Evolutionary conservation across 2,797 vertebrate species (phyloP).

Genomic region (Falco naumanni): DNA sequence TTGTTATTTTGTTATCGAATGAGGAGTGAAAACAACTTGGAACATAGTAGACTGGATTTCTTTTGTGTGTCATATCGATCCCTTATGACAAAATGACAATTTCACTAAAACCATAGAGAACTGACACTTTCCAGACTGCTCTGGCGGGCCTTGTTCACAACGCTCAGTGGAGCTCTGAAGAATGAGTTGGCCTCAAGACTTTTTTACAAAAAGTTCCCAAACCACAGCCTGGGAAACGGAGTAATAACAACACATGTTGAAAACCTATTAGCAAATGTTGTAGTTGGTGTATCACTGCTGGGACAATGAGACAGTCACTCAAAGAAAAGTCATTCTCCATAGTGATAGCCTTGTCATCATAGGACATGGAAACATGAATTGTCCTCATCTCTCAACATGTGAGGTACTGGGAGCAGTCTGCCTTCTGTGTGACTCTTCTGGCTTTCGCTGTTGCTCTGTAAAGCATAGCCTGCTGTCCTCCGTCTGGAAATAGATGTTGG

Average conservation of each 20-base stretch:
- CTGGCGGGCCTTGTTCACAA: neutral
- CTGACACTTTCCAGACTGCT: neutral
- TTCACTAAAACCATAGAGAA: neutral
- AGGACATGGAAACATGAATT: neutral
- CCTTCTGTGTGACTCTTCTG: neutral
- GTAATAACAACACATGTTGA: neutral
- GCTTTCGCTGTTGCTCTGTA: neutral
- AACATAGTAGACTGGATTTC: neutral
- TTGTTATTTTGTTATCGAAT: neutral
- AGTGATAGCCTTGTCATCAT: neutral
- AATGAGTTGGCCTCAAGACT: neutral
- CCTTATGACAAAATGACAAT: neutral
- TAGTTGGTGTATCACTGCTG: neutral
- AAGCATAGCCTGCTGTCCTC: neutral
- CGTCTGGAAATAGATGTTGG: neutral
- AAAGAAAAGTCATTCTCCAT: neutral
- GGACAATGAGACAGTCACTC: neutral
- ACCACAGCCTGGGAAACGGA: neutral
- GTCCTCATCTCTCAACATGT: neutral
- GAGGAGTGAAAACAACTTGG: neutral
- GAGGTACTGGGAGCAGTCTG: neutral
- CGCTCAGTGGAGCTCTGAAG: neutral
- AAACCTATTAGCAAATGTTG: neutral
- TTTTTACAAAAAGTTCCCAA: neutral
- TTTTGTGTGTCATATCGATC: neutral